A percentile compares a stretch with the other conserved stretches of the same genome.
These are phyloP conservation scores for Linyphia triangularis DNA, from an alignment of 2,888 invertebrate genomes.

Conservation along the genomic window DNA sequence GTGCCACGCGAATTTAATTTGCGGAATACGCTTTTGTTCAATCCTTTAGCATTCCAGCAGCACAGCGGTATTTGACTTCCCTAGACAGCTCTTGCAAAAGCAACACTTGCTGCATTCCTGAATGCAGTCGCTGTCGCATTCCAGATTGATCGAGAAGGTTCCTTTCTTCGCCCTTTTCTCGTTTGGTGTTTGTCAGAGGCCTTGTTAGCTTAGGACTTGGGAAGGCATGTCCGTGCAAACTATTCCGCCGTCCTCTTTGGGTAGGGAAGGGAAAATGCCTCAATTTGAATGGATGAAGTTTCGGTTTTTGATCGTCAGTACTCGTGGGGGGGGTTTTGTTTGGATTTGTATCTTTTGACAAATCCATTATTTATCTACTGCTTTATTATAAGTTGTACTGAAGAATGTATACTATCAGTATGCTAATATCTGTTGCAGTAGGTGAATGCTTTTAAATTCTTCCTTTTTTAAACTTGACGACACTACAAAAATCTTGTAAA, in stretches of 20 bases:
- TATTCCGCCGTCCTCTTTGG: constrained; percentile 15
- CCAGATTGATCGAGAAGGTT: constrained; percentile 70
- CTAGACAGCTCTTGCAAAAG: constrained; percentile 55
- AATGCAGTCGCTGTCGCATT: constrained; percentile 63
- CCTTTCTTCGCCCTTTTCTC: constrained; percentile 27
- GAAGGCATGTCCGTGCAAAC: constrained; percentile 52
- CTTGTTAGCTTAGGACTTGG: constrained; percentile 69
- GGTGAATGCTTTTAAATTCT: too few relatives aligned
- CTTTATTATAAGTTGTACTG: too few relatives aligned
- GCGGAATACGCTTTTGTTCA: constrained; percentile 64
- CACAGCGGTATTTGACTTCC: constrained; percentile 61
- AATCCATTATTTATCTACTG: too few relatives aligned
- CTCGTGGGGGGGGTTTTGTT: too few relatives aligned
- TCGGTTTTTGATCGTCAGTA: constrained; percentile 35
- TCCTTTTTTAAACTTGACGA: too few relatives aligned
- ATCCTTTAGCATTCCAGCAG: constrained; percentile 63
- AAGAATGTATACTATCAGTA: too few relatives aligned
- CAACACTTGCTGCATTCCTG: constrained; percentile 71
- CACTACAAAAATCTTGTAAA: too few relatives aligned
- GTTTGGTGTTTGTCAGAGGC: constrained; percentile 66
- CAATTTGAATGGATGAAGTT: constrained; percentile 43
- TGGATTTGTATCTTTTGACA: constrained; percentile 6
- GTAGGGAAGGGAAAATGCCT: constrained; percentile 1
- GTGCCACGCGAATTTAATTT: constrained; percentile 58
- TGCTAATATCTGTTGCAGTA: too few relatives aligned